These are phyloP conservation scores for Hypselothyrea guttata DNA, from an alignment of 2,888 invertebrate genomes.

Conservation along the genomic window DNA sequence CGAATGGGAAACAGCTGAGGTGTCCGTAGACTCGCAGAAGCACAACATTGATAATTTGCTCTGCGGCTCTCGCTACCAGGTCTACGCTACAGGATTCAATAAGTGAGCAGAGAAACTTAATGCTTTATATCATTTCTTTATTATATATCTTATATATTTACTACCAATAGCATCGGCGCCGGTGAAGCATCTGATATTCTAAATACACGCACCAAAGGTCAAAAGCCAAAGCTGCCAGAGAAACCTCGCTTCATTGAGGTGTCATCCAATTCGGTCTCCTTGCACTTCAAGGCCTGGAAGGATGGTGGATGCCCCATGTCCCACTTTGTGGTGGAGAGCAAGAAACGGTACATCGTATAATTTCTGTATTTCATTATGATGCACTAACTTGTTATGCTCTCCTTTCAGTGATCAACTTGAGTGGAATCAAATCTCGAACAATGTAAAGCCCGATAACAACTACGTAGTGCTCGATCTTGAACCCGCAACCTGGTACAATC, in stretches of 20 bases:
- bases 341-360: conserved; percentile 88
- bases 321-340: conserved; percentile 97
- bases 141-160: neutral
- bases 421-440: conserved; percentile 97
- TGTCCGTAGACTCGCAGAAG: conserved; percentile 89
- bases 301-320: conserved; percentile 98
- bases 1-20: conserved; percentile 95
- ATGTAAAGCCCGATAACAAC: conserved; percentile 94
- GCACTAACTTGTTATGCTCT: no score
- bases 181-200: conserved; percentile 95
- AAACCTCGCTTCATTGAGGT: conserved; percentile 95
- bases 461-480: conserved; percentile 95
- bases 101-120: conserved; percentile 84
- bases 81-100: conserved; percentile 96
- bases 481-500: conserved; percentile 96
- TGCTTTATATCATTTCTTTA: neutral
- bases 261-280: conserved; percentile 94
- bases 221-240: conserved; percentile 95
- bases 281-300: conserved; percentile 96
- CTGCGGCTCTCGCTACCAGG: conserved; percentile 96
- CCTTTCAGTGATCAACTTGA: conserved; percentile 89
- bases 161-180: conserved; percentile 89
- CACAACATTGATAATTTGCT: conserved; percentile 93
- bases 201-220: conserved; percentile 94
- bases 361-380: rapidly evolving